Conservation (phyloP, 2,888 invertebrate species). For the Brenthis hecate region DNA sequence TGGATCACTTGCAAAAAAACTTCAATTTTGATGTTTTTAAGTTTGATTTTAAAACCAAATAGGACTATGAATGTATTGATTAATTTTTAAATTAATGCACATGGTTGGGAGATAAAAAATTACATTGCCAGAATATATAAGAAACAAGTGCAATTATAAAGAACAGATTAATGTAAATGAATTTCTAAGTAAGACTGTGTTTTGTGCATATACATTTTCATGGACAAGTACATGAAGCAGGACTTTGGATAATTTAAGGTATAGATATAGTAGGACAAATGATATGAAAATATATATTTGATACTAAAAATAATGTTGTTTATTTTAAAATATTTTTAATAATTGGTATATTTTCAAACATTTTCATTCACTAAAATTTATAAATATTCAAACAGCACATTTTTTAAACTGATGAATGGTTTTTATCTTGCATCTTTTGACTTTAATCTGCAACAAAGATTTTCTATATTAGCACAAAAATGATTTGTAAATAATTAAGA, state of each 20-base stretch:
- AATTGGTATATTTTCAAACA: conserved; percentile 31
- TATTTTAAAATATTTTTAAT: conserved; percentile 17
- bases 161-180: conserved; percentile 27
- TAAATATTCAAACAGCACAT: conserved; percentile 7
- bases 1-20: conserved; percentile 85
- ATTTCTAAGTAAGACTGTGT: conserved; percentile 21
- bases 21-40: conserved; percentile 79
- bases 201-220: conserved; percentile 27
- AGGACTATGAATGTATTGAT: not conserved
- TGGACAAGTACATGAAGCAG: conserved; percentile 34
- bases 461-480: too few relatives aligned
- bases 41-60: not conserved
- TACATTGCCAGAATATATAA: conserved; percentile 8
- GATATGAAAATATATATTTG: conserved; percentile 42
- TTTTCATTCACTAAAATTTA: conserved; percentile 30
- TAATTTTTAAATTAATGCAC: not conserved
- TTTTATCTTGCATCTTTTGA: too few relatives aligned
- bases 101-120: conserved; percentile 8
- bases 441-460: too few relatives aligned
- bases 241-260: conserved; percentile 34
- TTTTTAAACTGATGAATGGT: not conserved
- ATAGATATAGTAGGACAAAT: conserved; percentile 32
- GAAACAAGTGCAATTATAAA: conserved; percentile 32
- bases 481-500: too few relatives aligned
- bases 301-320: conserved; percentile 24